A percentile compares a stretch with the other conserved stretches of the same genome.
These are phyloP conservation scores for Melanerpes formicivorus DNA, from an alignment of 2,113 vertebrate species.

Conservation along the genomic window DNA sequence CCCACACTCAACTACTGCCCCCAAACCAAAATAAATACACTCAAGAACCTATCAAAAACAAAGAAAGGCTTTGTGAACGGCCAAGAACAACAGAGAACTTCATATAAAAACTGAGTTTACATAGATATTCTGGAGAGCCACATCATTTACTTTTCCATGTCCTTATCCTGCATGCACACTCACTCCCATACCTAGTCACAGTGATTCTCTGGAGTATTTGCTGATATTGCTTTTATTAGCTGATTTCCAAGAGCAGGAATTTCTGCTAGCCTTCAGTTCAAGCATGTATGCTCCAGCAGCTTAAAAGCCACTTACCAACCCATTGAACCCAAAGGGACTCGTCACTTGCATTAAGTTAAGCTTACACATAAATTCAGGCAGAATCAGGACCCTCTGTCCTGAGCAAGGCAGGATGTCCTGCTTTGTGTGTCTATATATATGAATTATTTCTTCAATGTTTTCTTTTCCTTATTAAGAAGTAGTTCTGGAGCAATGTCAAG, in stretches of 20 bases:
- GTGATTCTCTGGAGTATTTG: neutral
- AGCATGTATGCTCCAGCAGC: neutral
- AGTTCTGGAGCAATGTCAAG: neutral
- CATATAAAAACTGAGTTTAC: slow-evolving; percentile 33
- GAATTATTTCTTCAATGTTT: neutral
- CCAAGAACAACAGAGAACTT: slow-evolving; percentile 52
- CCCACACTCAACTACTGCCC: slow-evolving; percentile 22
- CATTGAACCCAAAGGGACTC: neutral
- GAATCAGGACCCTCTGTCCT: neutral
- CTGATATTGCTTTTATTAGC: slow-evolving; percentile 42
- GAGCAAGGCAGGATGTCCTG: neutral
- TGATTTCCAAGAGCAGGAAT: slow-evolving; percentile 33
- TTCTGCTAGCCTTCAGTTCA: neutral
- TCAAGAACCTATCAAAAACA: slow-evolving; percentile 43
- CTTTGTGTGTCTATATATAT: neutral
- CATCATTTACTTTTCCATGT: slow-evolving; percentile 39
- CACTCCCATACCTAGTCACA: neutral
- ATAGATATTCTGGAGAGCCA: neutral
- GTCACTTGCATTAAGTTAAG: neutral
- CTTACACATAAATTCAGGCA: neutral
- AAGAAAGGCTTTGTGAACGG: neutral
- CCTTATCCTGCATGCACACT: slow-evolving; percentile 10
- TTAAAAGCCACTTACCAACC: neutral
- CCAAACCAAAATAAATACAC: slow-evolving; percentile 53
- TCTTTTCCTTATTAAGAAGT: neutral